These are phyloP conservation scores for Montipora sp. DNA, from an alignment of 64 coral and sea anemone species.

Conservation along the genomic window DNA sequence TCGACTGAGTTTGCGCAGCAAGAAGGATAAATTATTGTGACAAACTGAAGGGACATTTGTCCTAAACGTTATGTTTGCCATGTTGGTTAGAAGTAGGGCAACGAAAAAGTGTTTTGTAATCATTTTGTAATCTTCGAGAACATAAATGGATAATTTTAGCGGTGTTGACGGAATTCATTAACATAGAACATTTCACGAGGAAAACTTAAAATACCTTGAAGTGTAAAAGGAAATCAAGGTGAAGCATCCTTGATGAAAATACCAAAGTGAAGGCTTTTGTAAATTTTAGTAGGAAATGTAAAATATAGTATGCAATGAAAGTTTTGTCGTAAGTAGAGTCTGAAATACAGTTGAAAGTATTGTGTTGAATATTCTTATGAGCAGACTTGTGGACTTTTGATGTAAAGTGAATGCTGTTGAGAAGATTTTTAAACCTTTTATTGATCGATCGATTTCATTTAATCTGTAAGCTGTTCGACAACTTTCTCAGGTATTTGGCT, in stretches of 20 bases:
- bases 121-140: not conserved
- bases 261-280: not conserved
- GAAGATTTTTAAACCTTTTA: too few relatives aligned
- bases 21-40: conserved; percentile 15
- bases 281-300: not conserved
- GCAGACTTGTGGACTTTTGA: too few relatives aligned
- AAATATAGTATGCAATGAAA: not conserved
- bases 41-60: not conserved
- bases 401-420: too few relatives aligned
- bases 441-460: too few relatives aligned
- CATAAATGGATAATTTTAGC: not conserved
- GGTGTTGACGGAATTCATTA: too few relatives aligned
- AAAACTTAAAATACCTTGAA: too few relatives aligned
- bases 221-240: too few relatives aligned
- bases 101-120: not conserved
- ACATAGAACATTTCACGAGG: too few relatives aligned
- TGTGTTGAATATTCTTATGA: too few relatives aligned
- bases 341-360: too few relatives aligned
- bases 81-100: not conserved
- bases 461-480: too few relatives aligned
- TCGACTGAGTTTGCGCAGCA: conserved; percentile 21
- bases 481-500: too few relatives aligned
- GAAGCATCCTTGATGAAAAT: not conserved
- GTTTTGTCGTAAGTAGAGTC: not conserved
- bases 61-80: not conserved